Base-by-base conservation (phyloP, 2,888 invertebrate genomes). In the Physocephala rufipes region DNA sequence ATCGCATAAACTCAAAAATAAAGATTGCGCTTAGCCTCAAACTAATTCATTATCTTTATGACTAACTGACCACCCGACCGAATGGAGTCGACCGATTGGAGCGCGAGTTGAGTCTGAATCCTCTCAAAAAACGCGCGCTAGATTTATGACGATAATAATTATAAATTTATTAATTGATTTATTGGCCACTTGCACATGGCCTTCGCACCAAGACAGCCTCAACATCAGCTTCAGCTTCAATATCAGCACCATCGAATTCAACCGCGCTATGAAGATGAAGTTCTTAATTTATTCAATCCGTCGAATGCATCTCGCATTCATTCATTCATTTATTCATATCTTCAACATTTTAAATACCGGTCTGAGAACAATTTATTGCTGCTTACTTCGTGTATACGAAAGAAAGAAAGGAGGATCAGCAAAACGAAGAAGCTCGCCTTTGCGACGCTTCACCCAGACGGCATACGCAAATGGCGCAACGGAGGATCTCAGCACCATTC, bases 101-200 rank as follows among this genome's bases (percentile, higher is more conserved):
- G 4, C 4, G 9, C 4, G 5, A 36, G 9, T 9, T 36, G 36
- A 36, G 5, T 9, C 4, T 4, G 5, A 36, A 9, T 36, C 36
- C 36, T 36, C 36, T 36, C 36, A 4, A 7, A 9, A 9, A 36
- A 4, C 36, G 5, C 36, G 36, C 74, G n/a, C 62, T 76, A 79
- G 82, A 82, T 82, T 82, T 82, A 82, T 82, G 81, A 79, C 79
- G 79, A 80, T 78, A 82, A 82, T 82, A 82, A 82, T 82, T 82
- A 82, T 81, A 82, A 82, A 82, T 80, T 81, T 79, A 73, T 74
- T 82, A 82, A 82, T 82, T 82, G 82, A 82, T 82, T 82, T 82
- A 82, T 82, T 80, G 78, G 47, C 30, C 26, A 67, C 28, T 55
- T 28, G 26, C 58, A 16, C 67, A 43, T 45, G 24, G 49, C 30